phyloP scores from a whole-genome alignment of 1,140 invertebrate species.

The Tyrophagus putrescentiae region DNA sequence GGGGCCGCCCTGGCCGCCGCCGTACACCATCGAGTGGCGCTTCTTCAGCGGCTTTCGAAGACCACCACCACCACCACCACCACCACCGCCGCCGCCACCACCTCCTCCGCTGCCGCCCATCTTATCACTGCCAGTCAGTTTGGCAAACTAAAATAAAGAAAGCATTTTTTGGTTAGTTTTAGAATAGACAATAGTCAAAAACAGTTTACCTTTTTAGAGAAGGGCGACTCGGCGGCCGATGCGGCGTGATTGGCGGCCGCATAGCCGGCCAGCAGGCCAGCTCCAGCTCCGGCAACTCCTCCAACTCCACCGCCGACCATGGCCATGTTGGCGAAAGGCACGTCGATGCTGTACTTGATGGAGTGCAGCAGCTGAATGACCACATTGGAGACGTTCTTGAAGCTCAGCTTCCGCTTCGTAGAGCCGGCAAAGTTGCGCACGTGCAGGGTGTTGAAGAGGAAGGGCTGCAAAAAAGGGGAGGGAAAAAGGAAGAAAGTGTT shows the following conservation, averaged over 20 bases:
- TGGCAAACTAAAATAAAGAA: slow-evolving; percentile 41
- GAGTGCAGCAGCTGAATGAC: slow-evolving; percentile 75
- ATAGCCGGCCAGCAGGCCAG: no score
- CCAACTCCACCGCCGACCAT: slow-evolving; percentile 48
- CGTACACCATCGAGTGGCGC: slow-evolving; percentile 47
- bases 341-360: slow-evolving; percentile 79
- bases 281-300: no score
- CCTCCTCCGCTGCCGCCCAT: no score
- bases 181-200: background rate
- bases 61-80: slow-evolving; percentile 57
- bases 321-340: slow-evolving; percentile 77
- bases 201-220: slow-evolving; percentile 31
- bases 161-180: background rate
- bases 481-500: no score
- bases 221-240: slow-evolving; percentile 24
- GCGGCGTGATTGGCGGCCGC: background rate
- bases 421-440: slow-evolving; percentile 46
- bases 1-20: no score
- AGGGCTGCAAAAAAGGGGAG: slow-evolving; percentile 37
- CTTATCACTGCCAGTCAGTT: no score
- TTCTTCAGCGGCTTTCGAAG: slow-evolving; percentile 74
- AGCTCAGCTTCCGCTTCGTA: slow-evolving; percentile 60
- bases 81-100: no score
- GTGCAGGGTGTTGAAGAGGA: slow-evolving; percentile 54
- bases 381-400: slow-evolving; percentile 78